A percentile compares a stretch with the other conserved stretches of the same genome.
phyloP scores from a whole-genome alignment of 2,888 invertebrate species.

The Eurois occulta region DNA sequence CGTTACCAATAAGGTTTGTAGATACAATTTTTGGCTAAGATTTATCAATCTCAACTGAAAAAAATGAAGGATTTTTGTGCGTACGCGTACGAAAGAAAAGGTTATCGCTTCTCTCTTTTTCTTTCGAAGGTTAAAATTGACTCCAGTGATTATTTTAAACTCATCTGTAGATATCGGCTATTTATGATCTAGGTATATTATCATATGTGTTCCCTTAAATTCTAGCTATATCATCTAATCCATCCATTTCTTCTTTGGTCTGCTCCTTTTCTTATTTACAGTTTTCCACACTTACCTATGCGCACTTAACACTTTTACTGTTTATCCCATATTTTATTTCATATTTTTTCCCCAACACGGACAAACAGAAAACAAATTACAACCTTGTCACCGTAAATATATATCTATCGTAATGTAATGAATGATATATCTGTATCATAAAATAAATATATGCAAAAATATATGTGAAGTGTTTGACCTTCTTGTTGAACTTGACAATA shows the following conservation, averaged over 20 bases:
- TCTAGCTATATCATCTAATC: no score
- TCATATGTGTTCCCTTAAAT: not conserved
- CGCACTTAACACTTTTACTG: not conserved
- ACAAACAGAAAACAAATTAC: constrained; percentile 31
- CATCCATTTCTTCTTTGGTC: not conserved
- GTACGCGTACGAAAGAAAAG: not conserved
- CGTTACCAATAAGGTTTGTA: not conserved
- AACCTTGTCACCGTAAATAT: constrained; percentile 23
- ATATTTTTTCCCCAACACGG: not conserved
- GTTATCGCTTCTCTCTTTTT: not conserved
- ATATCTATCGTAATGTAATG: no score
- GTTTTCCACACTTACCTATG: not conserved
- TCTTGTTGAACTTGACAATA: constrained; percentile 50
- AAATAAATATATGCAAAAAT: constrained; percentile 47
- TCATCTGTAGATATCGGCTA: not conserved
- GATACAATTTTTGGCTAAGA: not conserved
- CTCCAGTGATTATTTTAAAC: no score
- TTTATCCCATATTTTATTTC: not conserved
- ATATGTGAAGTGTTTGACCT: constrained; percentile 51
- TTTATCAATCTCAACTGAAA: not conserved
- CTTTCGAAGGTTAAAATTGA: not conserved
- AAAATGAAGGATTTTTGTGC: not conserved
- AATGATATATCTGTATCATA: constrained; percentile 31
- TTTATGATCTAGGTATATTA: not conserved
- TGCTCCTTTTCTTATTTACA: not conserved